Evolutionary conservation across 2,888 invertebrate species (phyloP).

Genomic region (Malacosoma neustria): DNA sequence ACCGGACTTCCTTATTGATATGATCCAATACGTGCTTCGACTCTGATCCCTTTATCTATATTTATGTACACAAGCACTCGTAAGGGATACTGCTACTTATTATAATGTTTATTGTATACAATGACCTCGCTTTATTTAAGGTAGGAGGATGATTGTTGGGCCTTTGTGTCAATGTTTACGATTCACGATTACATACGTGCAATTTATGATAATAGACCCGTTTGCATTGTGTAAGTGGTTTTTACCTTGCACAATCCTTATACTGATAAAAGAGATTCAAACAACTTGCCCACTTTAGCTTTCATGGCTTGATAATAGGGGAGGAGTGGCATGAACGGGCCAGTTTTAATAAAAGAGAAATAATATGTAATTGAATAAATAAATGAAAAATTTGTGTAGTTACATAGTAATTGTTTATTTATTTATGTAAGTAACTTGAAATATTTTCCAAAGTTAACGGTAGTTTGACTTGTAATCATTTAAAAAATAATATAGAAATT

Average conservation of each 20-base stretch:
- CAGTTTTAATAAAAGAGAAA: no score
- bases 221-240: background rate
- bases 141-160: background rate
- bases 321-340: no score
- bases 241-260: background rate
- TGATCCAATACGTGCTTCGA: background rate
- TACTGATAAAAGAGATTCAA: background rate
- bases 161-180: background rate
- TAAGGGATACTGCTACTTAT: background rate
- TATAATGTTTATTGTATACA: background rate
- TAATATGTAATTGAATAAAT: no score
- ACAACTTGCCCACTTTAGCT: background rate
- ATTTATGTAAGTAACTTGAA: no score
- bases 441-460: no score
- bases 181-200: background rate
- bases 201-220: background rate
- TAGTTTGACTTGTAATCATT: no score
- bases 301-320: no score
- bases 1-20: background rate
- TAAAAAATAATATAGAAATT: no score
- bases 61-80: background rate
- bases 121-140: background rate
- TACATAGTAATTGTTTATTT: no score
- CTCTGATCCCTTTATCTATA: conserved; percentile 1
- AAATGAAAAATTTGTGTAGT: no score